Percentiles rank a stretch among this genome's conserved stretches.
Evolutionary conservation across 23 tunicate genomes (phyloP).

Genomic region (Diplosoma virens): DNA sequence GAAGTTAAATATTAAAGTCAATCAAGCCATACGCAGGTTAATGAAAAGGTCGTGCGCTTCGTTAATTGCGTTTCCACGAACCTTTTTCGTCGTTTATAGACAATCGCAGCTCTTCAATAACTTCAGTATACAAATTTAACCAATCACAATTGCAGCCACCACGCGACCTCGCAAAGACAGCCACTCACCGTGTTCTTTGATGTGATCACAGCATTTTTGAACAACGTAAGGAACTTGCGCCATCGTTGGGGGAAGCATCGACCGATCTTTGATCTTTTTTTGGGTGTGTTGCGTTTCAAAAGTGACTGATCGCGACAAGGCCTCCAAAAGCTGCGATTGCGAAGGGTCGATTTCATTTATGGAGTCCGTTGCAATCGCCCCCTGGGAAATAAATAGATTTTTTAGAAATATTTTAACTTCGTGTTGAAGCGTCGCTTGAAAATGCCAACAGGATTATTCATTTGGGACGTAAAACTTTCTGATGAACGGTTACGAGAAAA

Average conservation of each 20-base stretch:
- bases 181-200: conserved; percentile 65
- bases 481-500: no score
- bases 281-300: conserved; percentile 45
- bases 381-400: no score
- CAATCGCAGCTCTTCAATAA: not conserved
- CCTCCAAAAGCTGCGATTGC: conserved; percentile 80
- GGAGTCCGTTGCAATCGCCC: conserved; percentile 67
- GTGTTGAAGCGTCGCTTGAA: no score
- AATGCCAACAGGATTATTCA: no score
- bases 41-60: no score
- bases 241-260: conserved; percentile 88
- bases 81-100: no score
- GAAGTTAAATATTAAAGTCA: no score
- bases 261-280: conserved; percentile 45
- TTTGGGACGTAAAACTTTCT: no score
- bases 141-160: not conserved
- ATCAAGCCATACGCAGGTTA: no score
- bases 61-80: no score
- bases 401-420: no score
- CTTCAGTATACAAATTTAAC: not conserved
- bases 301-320: conserved; percentile 57
- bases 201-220: conserved; percentile 96
- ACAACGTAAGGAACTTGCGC: conserved; percentile 97
- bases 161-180: not conserved
- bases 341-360: conserved; percentile 65